phyloP scores from a whole-genome alignment of 1,140 invertebrate species.

The Solen grandis region DNA sequence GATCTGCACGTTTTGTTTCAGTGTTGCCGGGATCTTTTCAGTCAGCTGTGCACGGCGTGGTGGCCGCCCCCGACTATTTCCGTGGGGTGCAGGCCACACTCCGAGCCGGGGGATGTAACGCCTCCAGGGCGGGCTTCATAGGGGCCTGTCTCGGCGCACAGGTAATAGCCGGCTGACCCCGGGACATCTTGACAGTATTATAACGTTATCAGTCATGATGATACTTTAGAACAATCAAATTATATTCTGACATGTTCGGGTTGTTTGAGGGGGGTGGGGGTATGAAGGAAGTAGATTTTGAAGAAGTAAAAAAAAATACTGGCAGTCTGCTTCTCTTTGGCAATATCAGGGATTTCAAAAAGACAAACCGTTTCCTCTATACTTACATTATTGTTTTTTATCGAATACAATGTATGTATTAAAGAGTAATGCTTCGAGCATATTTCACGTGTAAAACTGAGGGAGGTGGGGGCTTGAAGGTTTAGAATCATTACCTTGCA shows the following conservation, averaged over 20 bases:
- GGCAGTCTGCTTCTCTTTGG: neutral
- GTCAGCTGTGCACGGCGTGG: slow-evolving; percentile 69
- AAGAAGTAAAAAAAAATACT: neutral
- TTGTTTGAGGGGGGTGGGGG: neutral
- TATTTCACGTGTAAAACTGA: too few species aligned
- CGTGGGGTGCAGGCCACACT: slow-evolving; percentile 68
- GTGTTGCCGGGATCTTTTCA: slow-evolving; percentile 75
- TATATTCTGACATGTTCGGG: neutral
- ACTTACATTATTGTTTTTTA: too few species aligned
- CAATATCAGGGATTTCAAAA: neutral
- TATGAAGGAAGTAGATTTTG: neutral
- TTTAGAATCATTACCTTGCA: too few species aligned
- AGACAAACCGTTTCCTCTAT: too few species aligned
- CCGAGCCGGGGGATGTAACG: slow-evolving; percentile 74
- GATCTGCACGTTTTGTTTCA: too few species aligned
- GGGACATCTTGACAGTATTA: neutral
- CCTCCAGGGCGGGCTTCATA: slow-evolving; percentile 71
- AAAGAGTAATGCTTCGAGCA: too few species aligned
- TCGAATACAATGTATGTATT: too few species aligned
- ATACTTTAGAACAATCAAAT: neutral
- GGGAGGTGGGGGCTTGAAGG: too few species aligned
- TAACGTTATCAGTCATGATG: neutral
- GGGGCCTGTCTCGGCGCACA: slow-evolving; percentile 76
- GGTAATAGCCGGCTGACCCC: slow-evolving; percentile 57
- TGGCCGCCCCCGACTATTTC: slow-evolving; percentile 62